phyloP scores from a whole-genome alignment of 2,797 vertebrate genomes.

The Lindbergichthys nudifrons region DNA sequence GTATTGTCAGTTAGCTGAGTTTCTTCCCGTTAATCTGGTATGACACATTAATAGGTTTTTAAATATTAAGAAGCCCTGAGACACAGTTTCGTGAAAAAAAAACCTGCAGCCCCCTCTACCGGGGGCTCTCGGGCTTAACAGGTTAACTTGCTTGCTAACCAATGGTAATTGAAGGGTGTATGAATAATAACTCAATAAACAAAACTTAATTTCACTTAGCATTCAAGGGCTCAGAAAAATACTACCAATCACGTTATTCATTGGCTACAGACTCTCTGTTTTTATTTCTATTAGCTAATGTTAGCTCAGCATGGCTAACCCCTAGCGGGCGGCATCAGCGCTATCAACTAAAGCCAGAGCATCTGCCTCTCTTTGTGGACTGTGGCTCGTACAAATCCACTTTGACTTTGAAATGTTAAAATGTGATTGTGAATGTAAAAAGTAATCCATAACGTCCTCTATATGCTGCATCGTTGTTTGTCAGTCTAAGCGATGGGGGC shows the following conservation, averaged over 20 bases:
- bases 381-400: conserved; percentile 49
- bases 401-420: conserved; percentile 67
- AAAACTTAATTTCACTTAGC: background rate
- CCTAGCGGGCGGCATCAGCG: conserved; percentile 9
- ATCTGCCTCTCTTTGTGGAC: conserved; percentile 40
- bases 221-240: background rate
- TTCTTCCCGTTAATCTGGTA: no score
- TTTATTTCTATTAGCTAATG: conserved; percentile 8
- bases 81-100: no score
- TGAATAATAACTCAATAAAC: no score
- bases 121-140: no score
- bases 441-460: conserved; percentile 64
- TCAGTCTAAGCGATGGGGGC: conserved; percentile 13
- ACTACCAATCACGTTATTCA: background rate
- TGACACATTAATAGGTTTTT: no score
- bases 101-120: no score
- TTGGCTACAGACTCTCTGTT: background rate
- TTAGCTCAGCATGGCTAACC: conserved; percentile 40
- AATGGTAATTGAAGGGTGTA: no score
- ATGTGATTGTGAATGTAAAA: conserved; percentile 29
- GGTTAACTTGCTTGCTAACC: no score
- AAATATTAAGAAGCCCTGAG: no score
- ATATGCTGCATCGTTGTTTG: conserved; percentile 22
- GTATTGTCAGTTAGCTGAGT: no score
- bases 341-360: conserved; percentile 50